phyloP scores from a whole-genome alignment of 2,113 vertebrate genomes.

The Picathartes gymnocephalus region DNA sequence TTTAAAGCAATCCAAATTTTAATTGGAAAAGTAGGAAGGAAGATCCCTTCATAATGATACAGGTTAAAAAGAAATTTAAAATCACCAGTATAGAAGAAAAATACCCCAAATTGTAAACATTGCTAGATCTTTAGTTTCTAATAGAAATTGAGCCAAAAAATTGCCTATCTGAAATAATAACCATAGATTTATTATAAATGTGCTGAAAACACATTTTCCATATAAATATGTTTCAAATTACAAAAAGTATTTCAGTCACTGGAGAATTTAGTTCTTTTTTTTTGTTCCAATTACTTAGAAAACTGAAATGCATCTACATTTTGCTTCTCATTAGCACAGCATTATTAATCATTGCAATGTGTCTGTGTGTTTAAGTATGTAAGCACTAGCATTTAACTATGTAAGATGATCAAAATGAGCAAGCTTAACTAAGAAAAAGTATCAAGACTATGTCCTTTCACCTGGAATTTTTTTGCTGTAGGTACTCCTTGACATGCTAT shows the following conservation, averaged over 20 bases:
- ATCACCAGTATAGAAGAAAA: background rate
- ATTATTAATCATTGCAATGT: conserved; percentile 36
- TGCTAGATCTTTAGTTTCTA: conserved; percentile 13
- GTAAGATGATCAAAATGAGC: conserved; percentile 4
- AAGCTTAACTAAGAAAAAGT: background rate
- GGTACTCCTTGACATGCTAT: background rate
- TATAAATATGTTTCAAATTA: conserved; percentile 48
- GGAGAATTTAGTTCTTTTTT: conserved; percentile 20
- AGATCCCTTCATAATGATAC: background rate
- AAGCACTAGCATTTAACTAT: conserved; percentile 12
- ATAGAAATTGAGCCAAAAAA: conserved; percentile 23
- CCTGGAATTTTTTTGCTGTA: background rate
- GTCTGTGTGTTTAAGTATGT: background rate
- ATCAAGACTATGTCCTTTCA: background rate
- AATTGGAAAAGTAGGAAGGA: background rate
- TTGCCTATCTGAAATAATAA: conserved; percentile 50
- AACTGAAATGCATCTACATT: conserved; percentile 60
- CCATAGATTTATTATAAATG: conserved; percentile 24
- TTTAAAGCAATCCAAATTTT: conserved; percentile 53
- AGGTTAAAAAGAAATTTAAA: background rate
- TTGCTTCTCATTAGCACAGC: conserved; percentile 59
- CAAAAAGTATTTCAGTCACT: conserved; percentile 18
- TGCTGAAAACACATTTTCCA: conserved; percentile 49
- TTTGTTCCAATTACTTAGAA: conserved; percentile 52
- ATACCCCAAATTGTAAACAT: background rate